Base-by-base conservation (phyloP, 2,797 vertebrate genomes). In the Gymnocypris eckloni region DNA sequence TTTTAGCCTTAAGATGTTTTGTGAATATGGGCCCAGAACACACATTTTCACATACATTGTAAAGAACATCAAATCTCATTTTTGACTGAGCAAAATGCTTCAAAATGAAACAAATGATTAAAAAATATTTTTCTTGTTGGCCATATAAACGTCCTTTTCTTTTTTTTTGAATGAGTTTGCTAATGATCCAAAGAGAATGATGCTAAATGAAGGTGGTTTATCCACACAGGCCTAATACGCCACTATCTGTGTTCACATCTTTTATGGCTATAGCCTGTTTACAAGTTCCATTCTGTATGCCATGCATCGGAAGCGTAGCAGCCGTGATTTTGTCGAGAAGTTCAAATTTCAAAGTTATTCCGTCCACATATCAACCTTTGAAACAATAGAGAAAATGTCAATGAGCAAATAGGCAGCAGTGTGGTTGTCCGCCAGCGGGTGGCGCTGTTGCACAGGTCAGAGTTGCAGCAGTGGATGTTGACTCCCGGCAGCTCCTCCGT, bases 401-500 rank as follows among this genome's bases (percentile, higher is more conserved):
- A 75, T 28, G 50, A 76, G 75, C 28, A 81, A 13, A 89, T 9
- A 22, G 39, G 78, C 41, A 79, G 81, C 70, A 88, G 56, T 39
- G 64, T 33, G 0, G 25, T 25, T 22, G 12, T 56, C 18, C 54
- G 75, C 72, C 89, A 61, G 39, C 50, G 0, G 2, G 78, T 86
- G 86, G 91, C 67, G 4, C 67, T 5, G 71, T 95, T 93, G 92
- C 93, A 93, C 61, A 95, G 93, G 59, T 94, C 94, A 0, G 90
- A 90, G 86, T 91, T 87, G 0, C 94, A 95, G 91, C 93, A 92
- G 87, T 92, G 91, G 87, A 94, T 93, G 69, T 90, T 89, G 22
- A 91, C 93, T 6, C 95, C 95, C 0, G 95, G 95, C 48, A 95
- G 93, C 88, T 95, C 95, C 87, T 93, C 93, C 82, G 95, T 94